phyloP scores from a whole-genome alignment of 2,113 vertebrate species.

The Colossoma macropomum region DNA sequence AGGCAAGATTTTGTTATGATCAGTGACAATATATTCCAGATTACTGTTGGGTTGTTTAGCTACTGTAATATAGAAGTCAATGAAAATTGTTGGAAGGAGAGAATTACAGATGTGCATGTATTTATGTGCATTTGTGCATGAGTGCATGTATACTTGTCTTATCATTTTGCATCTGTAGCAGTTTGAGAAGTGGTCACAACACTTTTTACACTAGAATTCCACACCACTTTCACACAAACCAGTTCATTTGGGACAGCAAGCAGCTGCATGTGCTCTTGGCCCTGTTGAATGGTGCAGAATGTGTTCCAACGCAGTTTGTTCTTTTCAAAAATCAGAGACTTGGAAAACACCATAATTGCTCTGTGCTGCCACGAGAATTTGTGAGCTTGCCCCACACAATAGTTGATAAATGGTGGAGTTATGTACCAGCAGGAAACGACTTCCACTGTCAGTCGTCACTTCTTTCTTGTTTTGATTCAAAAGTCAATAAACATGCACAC shows the following conservation, averaged over 20 bases:
- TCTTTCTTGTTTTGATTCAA: slow-evolving; percentile 34
- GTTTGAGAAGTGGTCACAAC: background rate
- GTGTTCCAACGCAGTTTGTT: slow-evolving; percentile 10
- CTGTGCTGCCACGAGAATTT: slow-evolving; percentile 22
- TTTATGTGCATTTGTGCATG: background rate
- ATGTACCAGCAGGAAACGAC: slow-evolving; percentile 28
- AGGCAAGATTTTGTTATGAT: no score
- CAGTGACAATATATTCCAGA: no score
- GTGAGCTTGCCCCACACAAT: slow-evolving; percentile 22
- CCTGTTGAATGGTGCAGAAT: background rate
- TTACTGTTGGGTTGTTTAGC: no score
- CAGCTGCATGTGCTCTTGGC: slow-evolving; percentile 14
- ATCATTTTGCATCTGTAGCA: slow-evolving; percentile 13
- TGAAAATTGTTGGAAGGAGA: no score
- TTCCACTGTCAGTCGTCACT: slow-evolving; percentile 46
- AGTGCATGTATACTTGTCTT: background rate
- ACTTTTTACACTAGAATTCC: background rate
- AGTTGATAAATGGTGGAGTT: slow-evolving; percentile 20
- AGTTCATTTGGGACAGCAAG: slow-evolving; percentile 1
- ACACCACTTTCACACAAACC: background rate
- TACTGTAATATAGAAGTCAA: no score
- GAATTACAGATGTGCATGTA: no score
- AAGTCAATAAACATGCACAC: slow-evolving; percentile 39
- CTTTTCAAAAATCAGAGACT: slow-evolving; percentile 10
- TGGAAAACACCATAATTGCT: slow-evolving; percentile 25